These are phyloP conservation scores for Syritta pipiens DNA, from an alignment of 2,888 invertebrate genomes.

Conservation along the genomic window DNA sequence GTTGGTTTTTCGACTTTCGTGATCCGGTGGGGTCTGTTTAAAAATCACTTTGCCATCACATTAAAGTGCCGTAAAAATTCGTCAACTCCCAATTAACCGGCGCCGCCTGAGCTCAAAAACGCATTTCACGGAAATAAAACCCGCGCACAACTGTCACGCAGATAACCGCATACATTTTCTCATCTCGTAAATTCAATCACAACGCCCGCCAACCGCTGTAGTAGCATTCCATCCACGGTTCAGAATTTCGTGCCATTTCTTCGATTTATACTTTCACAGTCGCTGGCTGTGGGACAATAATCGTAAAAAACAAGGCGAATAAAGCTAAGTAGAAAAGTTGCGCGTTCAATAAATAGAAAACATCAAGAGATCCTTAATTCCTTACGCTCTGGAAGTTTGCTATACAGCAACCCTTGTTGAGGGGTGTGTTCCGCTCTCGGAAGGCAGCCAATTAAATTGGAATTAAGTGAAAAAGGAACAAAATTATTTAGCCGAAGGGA, in stretches of 20 bases:
- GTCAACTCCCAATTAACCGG: not conserved
- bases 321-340: constrained; percentile 48
- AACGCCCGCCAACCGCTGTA: not conserved
- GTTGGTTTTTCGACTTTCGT: not conserved
- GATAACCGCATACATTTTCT: constrained; percentile 43
- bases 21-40: constrained; percentile 8
- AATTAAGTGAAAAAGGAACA: constrained; percentile 33
- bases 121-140: constrained; percentile 11
- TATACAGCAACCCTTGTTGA: not conserved
- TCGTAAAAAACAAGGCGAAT: constrained; percentile 42
- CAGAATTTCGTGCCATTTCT: constrained; percentile 1
- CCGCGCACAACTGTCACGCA: constrained; percentile 17
- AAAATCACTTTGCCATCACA: constrained; percentile 30
- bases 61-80: constrained; percentile 27
- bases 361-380: constrained; percentile 21
- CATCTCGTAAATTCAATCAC: constrained; percentile 47
- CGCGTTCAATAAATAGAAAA: constrained; percentile 31
- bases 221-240: constrained; percentile 5
- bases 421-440: not conserved
- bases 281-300: constrained; percentile 40
- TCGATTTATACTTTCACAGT: constrained; percentile 25
- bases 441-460: constrained; percentile 37
- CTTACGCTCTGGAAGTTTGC: not conserved
- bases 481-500: constrained; percentile 18
- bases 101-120: constrained; percentile 4